A percentile compares a stretch with the other conserved stretches of the same genome.
These are phyloP conservation scores for Neotoma lepida DNA, from an alignment of 2,113 vertebrate genomes.

Conservation along the genomic window DNA sequence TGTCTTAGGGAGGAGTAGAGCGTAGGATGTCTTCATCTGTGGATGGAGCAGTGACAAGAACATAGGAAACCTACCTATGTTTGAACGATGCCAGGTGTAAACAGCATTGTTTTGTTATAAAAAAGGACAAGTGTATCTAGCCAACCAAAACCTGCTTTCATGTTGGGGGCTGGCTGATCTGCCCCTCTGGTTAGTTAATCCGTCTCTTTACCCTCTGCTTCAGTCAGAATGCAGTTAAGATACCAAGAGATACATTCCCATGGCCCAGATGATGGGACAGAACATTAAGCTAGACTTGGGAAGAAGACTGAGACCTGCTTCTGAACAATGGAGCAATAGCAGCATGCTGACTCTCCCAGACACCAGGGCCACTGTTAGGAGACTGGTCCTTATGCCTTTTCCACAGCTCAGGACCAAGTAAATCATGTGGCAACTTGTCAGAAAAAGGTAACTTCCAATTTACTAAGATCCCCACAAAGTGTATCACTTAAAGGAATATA, in stretches of 20 bases:
- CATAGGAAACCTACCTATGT: neutral
- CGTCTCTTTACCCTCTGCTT: conserved; percentile 51
- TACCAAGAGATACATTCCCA: neutral
- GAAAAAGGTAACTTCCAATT: conserved; percentile 32
- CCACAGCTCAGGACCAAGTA: conserved; percentile 23
- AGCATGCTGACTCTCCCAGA: neutral
- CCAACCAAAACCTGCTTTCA: neutral
- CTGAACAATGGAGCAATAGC: neutral
- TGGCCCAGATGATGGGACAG: neutral
- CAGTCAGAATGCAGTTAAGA: conserved; percentile 17
- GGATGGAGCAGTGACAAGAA: neutral
- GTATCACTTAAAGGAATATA: conserved; percentile 52
- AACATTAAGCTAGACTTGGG: neutral
- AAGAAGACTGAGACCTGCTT: neutral
- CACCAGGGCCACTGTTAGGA: neutral
- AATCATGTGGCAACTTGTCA: conserved; percentile 31
- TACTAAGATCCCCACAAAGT: conserved; percentile 55
- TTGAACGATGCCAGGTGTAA: neutral
- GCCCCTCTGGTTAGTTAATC: neutral
- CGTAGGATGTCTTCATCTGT: neutral
- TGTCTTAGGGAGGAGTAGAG: neutral
- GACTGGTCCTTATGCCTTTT: neutral
- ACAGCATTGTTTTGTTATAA: neutral
- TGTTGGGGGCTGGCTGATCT: conserved; percentile 4
- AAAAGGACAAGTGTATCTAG: neutral